A percentile compares a stretch with the other conserved stretches of the same genome.
These are phyloP conservation scores for Bombus huntii DNA, from an alignment of 1,140 invertebrate species.

Conservation along the genomic window DNA sequence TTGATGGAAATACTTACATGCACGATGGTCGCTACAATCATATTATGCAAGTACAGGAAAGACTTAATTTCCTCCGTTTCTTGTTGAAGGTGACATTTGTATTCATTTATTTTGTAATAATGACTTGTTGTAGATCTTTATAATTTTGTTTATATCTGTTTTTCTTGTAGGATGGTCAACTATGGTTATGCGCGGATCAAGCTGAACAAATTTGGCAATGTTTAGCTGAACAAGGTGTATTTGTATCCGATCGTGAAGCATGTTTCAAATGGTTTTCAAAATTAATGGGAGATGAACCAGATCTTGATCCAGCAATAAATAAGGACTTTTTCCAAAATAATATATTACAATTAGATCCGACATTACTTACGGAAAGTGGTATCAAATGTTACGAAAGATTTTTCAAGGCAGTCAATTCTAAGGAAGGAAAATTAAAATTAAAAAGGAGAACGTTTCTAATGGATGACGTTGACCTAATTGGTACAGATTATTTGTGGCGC, in stretches of 20 bases:
- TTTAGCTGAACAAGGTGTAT: slow-evolving; percentile 96
- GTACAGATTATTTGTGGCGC: slow-evolving; percentile 98
- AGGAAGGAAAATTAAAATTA: slow-evolving; percentile 95
- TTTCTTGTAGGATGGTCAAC: slow-evolving; percentile 89
- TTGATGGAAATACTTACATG: slow-evolving; percentile 91
- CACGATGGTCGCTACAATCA: slow-evolving; percentile 96
- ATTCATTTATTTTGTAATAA: neutral
- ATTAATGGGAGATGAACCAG: slow-evolving; percentile 98
- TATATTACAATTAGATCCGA: slow-evolving; percentile 95
- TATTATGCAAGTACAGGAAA: slow-evolving; percentile 95
- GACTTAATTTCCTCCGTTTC: slow-evolving; percentile 96
- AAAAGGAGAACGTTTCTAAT: slow-evolving; percentile 92
- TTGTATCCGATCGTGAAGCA: slow-evolving; percentile 95
- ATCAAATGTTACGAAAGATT: slow-evolving; percentile 98
- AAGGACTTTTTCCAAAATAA: slow-evolving; percentile 98
- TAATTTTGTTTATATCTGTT: neutral
- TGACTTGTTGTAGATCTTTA: neutral
- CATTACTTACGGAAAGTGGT: slow-evolving; percentile 96
- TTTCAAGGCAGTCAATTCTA: slow-evolving; percentile 98
- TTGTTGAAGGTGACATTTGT: slow-evolving; percentile 86
- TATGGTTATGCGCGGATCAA: slow-evolving; percentile 98
- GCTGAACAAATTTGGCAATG: slow-evolving; percentile 99
- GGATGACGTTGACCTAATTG: slow-evolving; percentile 95
- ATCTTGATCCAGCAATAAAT: slow-evolving; percentile 97
- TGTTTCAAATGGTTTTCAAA: slow-evolving; percentile 99